Conservation (phyloP, 64 coral and sea anemone species). For the Montipora sp. region DNA sequence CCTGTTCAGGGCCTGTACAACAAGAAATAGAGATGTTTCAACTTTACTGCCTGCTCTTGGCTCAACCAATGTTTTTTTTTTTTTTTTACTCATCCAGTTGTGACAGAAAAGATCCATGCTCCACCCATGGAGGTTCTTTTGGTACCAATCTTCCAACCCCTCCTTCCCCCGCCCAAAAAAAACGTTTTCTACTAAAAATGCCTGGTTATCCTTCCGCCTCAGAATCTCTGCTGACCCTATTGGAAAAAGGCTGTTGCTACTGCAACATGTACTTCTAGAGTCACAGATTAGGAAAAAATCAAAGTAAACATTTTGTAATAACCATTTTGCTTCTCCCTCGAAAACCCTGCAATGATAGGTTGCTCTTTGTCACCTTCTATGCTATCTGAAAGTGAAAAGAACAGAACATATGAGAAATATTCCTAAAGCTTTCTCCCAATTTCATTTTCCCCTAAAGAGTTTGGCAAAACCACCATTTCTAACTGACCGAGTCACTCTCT, state of each 20-base stretch:
- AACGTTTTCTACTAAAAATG: conserved; percentile 2
- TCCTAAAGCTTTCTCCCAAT: too few relatives aligned
- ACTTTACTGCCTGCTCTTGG: not conserved
- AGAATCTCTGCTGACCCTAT: not conserved
- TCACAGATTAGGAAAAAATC: not conserved
- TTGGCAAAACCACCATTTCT: too few relatives aligned
- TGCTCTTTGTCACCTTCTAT: too few relatives aligned
- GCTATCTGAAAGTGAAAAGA: too few relatives aligned
- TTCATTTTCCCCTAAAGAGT: too few relatives aligned
- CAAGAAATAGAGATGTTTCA: not conserved
- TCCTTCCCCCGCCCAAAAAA: not conserved
- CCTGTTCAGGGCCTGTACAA: not conserved
- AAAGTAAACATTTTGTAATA: conserved; percentile 1
- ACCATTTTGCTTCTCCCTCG: not conserved
- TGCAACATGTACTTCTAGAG: conserved; percentile 6
- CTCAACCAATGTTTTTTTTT: not conserved
- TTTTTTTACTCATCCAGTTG: not conserved
- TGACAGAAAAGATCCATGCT: not conserved
- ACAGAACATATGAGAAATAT: too few relatives aligned
- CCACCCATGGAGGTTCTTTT: not conserved
- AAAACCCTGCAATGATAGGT: not conserved
- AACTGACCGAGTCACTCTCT: too few relatives aligned
- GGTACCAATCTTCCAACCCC: not conserved
- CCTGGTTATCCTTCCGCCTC: not conserved
- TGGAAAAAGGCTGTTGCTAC: not conserved